A percentile compares a stretch with the other conserved stretches of the same genome.
Evolutionary conservation across 2,113 vertebrate species (phyloP).

Genomic region (Carlito syrichta): DNA sequence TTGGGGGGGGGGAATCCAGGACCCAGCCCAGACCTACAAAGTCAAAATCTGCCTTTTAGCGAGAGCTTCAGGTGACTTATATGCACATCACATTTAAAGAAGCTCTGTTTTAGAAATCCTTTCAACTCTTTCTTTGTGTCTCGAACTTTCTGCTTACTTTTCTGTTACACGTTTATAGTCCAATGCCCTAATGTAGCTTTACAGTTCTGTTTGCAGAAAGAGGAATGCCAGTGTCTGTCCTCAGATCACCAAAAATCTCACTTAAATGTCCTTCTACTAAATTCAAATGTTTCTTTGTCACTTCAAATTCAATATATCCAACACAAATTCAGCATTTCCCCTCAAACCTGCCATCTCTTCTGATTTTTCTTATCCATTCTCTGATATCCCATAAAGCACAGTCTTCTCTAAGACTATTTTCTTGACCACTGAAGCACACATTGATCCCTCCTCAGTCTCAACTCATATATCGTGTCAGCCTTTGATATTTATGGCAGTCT

Average conservation of each 20-base stretch:
- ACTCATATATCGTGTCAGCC: not conserved
- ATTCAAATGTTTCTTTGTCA: not conserved
- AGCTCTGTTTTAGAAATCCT: not conserved
- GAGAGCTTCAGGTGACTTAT: not conserved
- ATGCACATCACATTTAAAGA: not conserved
- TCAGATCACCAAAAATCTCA: not conserved
- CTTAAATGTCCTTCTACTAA: not conserved
- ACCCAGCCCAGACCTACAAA: not conserved
- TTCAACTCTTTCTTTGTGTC: not conserved
- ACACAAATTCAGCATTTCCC: not conserved
- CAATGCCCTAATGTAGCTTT: not conserved
- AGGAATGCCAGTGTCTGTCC: not conserved
- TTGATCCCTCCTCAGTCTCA: not conserved
- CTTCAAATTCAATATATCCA: not conserved
- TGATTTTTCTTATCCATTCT: not conserved
- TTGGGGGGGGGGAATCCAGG: not conserved
- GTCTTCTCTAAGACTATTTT: not conserved
- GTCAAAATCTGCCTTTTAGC: not conserved
- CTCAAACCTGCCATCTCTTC: not conserved
- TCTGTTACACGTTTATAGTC: not conserved
- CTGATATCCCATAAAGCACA: not conserved
- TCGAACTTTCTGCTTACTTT: not conserved
- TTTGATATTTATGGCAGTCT: not conserved
- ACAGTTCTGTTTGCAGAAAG: not conserved
- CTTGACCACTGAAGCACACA: not conserved